A percentile compares a stretch with the other conserved stretches of the same genome.
Conservation (phyloP, 1,140 invertebrate species). For the Eciton burchellii region DNA sequence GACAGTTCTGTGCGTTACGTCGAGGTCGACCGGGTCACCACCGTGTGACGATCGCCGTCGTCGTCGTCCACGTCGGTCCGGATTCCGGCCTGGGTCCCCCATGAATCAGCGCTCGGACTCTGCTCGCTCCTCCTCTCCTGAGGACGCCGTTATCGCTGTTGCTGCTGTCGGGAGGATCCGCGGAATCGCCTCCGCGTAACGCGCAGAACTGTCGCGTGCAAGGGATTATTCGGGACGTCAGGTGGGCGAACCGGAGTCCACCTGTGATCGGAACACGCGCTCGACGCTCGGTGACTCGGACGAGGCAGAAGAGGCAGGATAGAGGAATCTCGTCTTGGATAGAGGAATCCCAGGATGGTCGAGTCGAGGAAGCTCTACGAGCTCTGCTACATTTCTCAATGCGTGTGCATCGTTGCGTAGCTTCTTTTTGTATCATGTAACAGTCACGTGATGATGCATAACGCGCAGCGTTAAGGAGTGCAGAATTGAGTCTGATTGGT, state of each 20-base stretch:
- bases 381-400: no score
- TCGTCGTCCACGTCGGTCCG: constrained; percentile 44
- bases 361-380: not conserved
- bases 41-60: constrained; percentile 89
- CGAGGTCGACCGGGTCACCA: constrained; percentile 95
- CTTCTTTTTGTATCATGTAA: no score
- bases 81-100: constrained; percentile 29
- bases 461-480: no score
- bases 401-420: no score
- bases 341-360: not conserved
- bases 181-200: constrained; percentile 74
- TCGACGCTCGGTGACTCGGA: constrained; percentile 61
- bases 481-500: constrained; percentile 40
- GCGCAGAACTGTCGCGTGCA: constrained; percentile 79
- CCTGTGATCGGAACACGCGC: constrained; percentile 12
- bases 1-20: constrained; percentile 96
- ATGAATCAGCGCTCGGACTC: constrained; percentile 27
- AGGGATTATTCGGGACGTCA: constrained; percentile 29
- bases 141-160: constrained; percentile 14
- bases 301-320: not conserved
- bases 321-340: constrained; percentile 16
- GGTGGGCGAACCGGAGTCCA: not conserved
- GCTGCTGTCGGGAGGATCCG: constrained; percentile 22
- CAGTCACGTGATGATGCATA: no score
- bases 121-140: constrained; percentile 54